These are phyloP conservation scores for Orussus abietinus DNA, from an alignment of 1,140 invertebrate genomes.

Conservation along the genomic window DNA sequence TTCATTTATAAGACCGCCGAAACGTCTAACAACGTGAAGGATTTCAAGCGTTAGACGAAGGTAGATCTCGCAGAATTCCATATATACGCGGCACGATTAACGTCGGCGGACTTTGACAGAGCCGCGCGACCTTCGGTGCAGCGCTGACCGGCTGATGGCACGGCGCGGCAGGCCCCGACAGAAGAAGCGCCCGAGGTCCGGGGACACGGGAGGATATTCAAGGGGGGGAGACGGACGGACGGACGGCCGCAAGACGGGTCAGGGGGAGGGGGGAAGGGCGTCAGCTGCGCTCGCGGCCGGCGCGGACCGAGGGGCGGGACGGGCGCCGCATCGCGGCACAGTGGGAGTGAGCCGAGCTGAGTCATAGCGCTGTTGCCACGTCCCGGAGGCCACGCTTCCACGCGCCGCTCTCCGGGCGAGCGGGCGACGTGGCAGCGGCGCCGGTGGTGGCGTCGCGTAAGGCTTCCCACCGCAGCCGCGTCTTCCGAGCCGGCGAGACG, in stretches of 20 bases:
- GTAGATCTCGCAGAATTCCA: no score
- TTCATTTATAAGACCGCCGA: no score
- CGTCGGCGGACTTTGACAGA: no score
- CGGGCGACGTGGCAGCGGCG: no score
- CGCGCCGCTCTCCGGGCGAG: constrained; percentile 12
- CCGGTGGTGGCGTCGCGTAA: no score
- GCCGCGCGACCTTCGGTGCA: no score
- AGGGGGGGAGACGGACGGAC: constrained; percentile 6
- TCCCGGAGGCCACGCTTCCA: constrained; percentile 27
- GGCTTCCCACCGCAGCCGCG: no score
- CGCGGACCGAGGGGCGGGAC: constrained; percentile 7
- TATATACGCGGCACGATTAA: no score
- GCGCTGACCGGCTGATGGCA: no score
- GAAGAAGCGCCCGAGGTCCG: constrained; percentile 27
- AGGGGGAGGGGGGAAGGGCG: constrained; percentile 35
- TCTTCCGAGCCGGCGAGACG: no score
- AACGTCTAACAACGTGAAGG: no score
- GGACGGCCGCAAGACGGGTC: constrained; percentile 13
- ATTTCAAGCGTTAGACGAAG: no score
- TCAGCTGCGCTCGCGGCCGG: constrained; percentile 40
- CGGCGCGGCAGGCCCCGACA: neutral
- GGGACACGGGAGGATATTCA: constrained; percentile 41
- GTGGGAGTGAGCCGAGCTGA: constrained; percentile 42
- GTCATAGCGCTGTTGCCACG: constrained; percentile 52
- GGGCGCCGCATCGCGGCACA: constrained; percentile 27